Evolutionary conservation across 1,140 invertebrate species (phyloP), one percentile per base, ranked within the genome.

Genomic region (Pinna nobilis): DNA sequence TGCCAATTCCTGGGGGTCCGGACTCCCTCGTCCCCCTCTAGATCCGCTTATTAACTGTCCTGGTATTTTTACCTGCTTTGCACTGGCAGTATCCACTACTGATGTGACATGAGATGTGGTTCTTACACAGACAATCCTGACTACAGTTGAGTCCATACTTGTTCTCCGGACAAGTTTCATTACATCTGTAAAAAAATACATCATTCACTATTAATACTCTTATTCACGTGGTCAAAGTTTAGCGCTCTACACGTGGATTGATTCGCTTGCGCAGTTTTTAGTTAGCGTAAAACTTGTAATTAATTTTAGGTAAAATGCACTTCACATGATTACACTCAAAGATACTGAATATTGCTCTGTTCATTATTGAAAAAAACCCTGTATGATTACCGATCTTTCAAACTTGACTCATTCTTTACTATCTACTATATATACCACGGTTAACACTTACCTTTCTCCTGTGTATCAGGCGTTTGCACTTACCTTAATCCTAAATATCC

Each of bases 21-120:
- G 15, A 25, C 6, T 25, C 2, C 23, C 6, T n/a, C 0, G 32
- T 53, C 6, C 18, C 20, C 32, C 23, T 25, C 20, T 47, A 47
- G 15, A 20, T 13, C 2, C 11, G 15, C 15, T 53, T 23, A 23
- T 20, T 18, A 28, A 28, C 30, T 53, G 30, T 20, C 13, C n/a
- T 23, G 15, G 23, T 5, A 53, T 23, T 32, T 76, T 81, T 89
- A 82, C 93, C 93, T 4, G 95, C 91, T 1, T 93, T 91, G 88
- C 96, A 98, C 4, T 93, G 91, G 81, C 96, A 97, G 78, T 93
- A 93, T n/a, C 96, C 95, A 30, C 94, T 94, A 4, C 95, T 91
- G 79, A 93, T 94, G 89, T 96, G 91, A 86, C 96, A 97, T n/a
- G 90, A 91, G 11, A 93, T 94, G 55, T 92, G 92, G 86, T 96